Evolutionary conservation across 2,797 vertebrate genomes (phyloP).

Genomic region (Acipenser transmontanus): DNA sequence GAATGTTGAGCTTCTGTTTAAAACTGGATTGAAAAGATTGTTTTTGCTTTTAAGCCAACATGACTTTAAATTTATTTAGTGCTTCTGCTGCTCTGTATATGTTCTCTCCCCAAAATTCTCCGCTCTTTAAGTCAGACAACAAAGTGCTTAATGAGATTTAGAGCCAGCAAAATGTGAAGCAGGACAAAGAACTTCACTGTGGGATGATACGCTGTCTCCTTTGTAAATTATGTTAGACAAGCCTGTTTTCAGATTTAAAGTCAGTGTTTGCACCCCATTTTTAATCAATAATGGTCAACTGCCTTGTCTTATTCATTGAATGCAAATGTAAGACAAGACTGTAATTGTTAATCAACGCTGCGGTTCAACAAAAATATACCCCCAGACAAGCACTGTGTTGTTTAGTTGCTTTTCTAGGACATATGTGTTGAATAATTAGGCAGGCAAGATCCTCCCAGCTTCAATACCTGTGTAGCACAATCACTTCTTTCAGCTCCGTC

Average conservation of each 20-base stretch:
- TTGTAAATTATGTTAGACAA: constrained; percentile 13
- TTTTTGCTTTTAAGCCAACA: neutral
- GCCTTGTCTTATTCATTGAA: constrained; percentile 63
- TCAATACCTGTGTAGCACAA: constrained; percentile 51
- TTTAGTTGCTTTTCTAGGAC: constrained; percentile 47
- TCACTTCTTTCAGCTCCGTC: constrained; percentile 29
- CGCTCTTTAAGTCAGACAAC: neutral
- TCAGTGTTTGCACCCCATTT: neutral
- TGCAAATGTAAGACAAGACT: constrained; percentile 61
- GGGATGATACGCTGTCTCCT: constrained; percentile 10
- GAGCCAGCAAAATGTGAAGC: neutral
- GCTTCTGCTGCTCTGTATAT: neutral
- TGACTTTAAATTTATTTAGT: neutral
- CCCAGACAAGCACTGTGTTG: constrained; percentile 61
- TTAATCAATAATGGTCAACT: constrained; percentile 32
- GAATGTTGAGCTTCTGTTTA: too few species aligned
- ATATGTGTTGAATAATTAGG: constrained; percentile 64
- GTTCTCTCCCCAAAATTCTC: neutral
- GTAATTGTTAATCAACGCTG: constrained; percentile 60
- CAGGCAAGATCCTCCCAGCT: constrained; percentile 39
- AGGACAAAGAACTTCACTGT: constrained; percentile 16
- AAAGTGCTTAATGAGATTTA: neutral
- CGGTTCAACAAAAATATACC: constrained; percentile 54
- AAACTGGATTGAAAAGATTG: too few species aligned
- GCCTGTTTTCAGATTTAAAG: constrained; percentile 2